Conservation (phyloP, 37 sponge, comb jelly and placozoan genomes). For the Corticium candelabrum region DNA sequence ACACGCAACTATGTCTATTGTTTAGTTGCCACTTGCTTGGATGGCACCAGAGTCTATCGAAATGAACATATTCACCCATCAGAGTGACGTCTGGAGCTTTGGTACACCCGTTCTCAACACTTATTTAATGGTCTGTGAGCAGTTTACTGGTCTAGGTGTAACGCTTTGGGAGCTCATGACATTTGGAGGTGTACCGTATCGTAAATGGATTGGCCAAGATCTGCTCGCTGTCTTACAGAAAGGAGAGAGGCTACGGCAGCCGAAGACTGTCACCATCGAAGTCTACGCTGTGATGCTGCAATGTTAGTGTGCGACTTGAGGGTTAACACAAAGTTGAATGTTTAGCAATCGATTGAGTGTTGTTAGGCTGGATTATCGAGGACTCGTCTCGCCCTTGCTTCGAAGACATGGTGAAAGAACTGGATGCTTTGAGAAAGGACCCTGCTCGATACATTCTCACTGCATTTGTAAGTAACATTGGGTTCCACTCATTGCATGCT, state of each 20-base stretch:
- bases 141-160: slow-evolving; percentile 51
- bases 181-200: slow-evolving; percentile 59
- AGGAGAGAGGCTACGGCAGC: slow-evolving; percentile 61
- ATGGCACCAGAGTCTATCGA: slow-evolving; percentile 70
- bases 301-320: slow-evolving; percentile 21
- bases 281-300: slow-evolving; percentile 54
- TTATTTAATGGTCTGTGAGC: too few species aligned
- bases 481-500: too few species aligned
- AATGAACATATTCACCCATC: slow-evolving; percentile 53
- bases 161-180: slow-evolving; percentile 88
- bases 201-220: slow-evolving; percentile 27
- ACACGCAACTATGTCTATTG: too few species aligned
- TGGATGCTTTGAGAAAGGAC: not conserved
- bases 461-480: too few species aligned
- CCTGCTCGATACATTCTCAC: not conserved
- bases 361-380: not conserved
- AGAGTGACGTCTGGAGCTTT: slow-evolving; percentile 82
- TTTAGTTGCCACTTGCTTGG: slow-evolving; percentile 75
- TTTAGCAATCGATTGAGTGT: not conserved
- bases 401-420: not conserved
- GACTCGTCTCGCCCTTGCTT: not conserved
- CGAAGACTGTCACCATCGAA: slow-evolving; percentile 55
- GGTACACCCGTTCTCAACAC: too few species aligned
- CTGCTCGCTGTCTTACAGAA: slow-evolving; percentile 29
- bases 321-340: not conserved